Percentiles rank a stretch among this genome's conserved stretches.
Conservation (phyloP, 2,113 vertebrate species). For the Cacatua alba region DNA sequence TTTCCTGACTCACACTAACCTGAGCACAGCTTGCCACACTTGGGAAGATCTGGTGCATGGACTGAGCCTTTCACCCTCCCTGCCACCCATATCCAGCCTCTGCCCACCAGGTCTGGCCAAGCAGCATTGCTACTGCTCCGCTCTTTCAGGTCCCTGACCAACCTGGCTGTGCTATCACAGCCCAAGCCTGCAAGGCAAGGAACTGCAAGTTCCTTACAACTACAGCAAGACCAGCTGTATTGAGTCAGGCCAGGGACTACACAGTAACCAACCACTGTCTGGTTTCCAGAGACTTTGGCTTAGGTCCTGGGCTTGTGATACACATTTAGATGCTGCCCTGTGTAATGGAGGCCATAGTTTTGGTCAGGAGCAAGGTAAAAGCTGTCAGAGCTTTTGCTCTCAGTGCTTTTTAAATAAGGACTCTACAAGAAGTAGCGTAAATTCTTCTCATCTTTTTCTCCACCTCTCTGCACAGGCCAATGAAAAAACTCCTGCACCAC, state of each 20-base stretch:
- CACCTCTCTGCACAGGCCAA: not conserved
- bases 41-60: fast-evolving
- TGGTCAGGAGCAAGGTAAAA: not conserved
- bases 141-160: not conserved
- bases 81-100: fast-evolving
- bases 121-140: not conserved
- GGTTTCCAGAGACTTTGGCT: not conserved
- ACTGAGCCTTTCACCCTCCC: not conserved
- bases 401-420: not conserved
- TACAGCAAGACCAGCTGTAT: not conserved
- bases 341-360: not conserved
- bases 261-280: not conserved
- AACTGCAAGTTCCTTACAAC: not conserved
- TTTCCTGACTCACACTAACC: not conserved
- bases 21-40: not conserved
- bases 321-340: not conserved
- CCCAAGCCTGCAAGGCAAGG: not conserved
- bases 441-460: not conserved
- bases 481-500: not conserved
- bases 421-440: not conserved
- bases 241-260: not conserved
- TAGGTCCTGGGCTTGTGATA: not conserved
- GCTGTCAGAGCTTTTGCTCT: not conserved
- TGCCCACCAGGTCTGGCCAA: not conserved
- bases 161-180: fast-evolving